Evolutionary conservation across 2,888 invertebrate genomes (phyloP).

Genomic region (Biston stratarius): DNA sequence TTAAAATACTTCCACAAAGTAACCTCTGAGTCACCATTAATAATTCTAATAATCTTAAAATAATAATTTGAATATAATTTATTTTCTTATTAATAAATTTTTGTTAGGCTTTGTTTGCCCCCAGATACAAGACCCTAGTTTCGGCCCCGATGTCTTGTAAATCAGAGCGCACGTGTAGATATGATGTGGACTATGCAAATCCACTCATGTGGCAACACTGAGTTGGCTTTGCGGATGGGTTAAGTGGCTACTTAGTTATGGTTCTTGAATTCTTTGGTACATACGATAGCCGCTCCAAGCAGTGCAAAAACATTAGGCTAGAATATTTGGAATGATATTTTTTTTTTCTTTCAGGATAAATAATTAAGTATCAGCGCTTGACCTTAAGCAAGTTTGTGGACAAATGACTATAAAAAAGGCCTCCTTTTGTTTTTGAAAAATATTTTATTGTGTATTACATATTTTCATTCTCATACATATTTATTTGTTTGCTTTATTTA

Average conservation of each 20-base stretch:
- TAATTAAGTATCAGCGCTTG: neutral
- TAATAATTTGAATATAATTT: too few species aligned
- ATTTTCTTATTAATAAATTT: too few species aligned
- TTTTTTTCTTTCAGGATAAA: neutral
- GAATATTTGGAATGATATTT: too few species aligned
- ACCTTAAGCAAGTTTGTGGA: neutral
- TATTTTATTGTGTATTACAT: too few species aligned
- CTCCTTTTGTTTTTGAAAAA: neutral
- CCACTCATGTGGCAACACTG: constrained; percentile 71
- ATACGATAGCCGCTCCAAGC: constrained; percentile 12
- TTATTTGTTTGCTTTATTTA: too few species aligned
- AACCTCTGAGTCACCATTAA: too few species aligned
- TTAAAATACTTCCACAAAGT: too few species aligned
- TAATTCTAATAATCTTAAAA: too few species aligned
- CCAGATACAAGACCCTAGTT: neutral
- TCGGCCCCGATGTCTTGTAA: constrained; percentile 13
- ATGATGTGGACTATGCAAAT: constrained; percentile 69
- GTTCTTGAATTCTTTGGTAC: constrained; percentile 42
- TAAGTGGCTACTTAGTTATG: constrained; percentile 61
- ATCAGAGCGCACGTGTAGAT: constrained; percentile 52
- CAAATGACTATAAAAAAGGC: too few species aligned
- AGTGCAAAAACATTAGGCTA: constrained; percentile 13
- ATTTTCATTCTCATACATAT: too few species aligned
- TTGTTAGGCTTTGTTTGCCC: neutral
- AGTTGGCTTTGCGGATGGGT: constrained; percentile 61